These are phyloP conservation scores for Achlya flavicornis DNA, from an alignment of 2,888 invertebrate species.

Conservation along the genomic window DNA sequence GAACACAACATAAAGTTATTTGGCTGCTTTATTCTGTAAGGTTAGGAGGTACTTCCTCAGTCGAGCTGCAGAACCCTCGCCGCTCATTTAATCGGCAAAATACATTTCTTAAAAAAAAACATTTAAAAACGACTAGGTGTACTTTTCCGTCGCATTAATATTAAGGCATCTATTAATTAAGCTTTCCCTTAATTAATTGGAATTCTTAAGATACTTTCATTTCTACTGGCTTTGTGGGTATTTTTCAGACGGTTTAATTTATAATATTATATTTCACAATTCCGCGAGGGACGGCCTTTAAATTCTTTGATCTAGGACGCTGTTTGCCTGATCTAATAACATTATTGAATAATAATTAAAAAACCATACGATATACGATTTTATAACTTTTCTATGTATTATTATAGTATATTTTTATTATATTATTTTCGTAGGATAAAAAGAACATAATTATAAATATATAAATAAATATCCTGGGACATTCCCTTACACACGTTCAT, in stretches of 20 bases:
- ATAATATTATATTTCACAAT: neutral
- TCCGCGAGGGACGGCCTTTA: neutral
- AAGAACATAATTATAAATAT: no score
- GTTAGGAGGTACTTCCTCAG: no score
- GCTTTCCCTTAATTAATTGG: conserved; percentile 1
- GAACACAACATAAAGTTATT: no score
- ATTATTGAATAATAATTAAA: neutral
- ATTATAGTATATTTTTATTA: no score
- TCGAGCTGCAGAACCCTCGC: neutral
- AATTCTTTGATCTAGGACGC: neutral
- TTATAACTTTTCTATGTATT: no score
- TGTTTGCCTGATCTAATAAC: neutral
- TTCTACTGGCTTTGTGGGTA: neutral
- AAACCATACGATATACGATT: no score
- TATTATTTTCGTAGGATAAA: no score
- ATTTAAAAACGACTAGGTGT: neutral
- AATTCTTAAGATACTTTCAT: conserved; percentile 2
- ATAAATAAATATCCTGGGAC: no score
- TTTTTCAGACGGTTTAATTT: neutral
- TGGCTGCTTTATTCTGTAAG: no score
- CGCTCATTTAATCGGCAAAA: neutral
- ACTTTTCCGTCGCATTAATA: neutral
- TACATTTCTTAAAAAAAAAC: neutral
- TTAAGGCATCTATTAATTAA: conserved; percentile 2
- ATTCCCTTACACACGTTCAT: no score